Evolutionary conservation across 2,888 invertebrate species (phyloP).

Genomic region (Gerosis bhagava): DNA sequence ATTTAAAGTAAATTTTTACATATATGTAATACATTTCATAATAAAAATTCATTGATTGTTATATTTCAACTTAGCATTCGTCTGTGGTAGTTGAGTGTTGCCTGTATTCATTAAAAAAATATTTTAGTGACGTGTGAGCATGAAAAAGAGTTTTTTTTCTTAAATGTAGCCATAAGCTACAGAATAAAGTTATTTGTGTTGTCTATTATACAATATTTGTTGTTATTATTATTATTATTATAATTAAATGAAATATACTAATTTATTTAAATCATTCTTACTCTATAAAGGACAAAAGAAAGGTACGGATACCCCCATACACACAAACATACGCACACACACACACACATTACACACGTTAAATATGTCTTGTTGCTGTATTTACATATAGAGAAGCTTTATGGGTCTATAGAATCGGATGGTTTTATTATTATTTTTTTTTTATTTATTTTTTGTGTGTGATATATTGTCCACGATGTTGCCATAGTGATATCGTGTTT

Average conservation of each 20-base stretch:
- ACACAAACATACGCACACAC: no score
- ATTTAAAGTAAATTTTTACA: no score
- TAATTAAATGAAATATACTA: slow-evolving; percentile 18
- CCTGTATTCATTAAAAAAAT: slow-evolving; percentile 8
- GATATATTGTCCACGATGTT: no score
- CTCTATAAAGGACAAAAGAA: slow-evolving; percentile 25
- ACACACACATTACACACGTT: no score
- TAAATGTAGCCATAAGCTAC: not conserved
- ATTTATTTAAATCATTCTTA: slow-evolving; percentile 22
- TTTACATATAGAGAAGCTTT: slow-evolving; percentile 17
- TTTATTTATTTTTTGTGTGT: no score
- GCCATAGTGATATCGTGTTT: slow-evolving; percentile 6
- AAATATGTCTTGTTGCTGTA: slow-evolving; percentile 9
- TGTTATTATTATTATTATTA: no score
- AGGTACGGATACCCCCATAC: slow-evolving; percentile 25
- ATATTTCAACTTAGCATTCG: slow-evolving; percentile 22
- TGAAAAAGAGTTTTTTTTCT: not conserved
- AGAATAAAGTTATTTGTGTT: not conserved
- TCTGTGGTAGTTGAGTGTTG: slow-evolving; percentile 10
- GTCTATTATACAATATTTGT: slow-evolving; percentile 3
- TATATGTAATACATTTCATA: slow-evolving; percentile 1
- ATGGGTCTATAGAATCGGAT: slow-evolving; percentile 7
- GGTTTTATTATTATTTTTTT: not conserved
- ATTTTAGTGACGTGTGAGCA: slow-evolving; percentile 15
- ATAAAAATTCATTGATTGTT: not conserved